Conservation (phyloP, 1,140 invertebrate genomes). For the Calliopsis andreniformis region DNA sequence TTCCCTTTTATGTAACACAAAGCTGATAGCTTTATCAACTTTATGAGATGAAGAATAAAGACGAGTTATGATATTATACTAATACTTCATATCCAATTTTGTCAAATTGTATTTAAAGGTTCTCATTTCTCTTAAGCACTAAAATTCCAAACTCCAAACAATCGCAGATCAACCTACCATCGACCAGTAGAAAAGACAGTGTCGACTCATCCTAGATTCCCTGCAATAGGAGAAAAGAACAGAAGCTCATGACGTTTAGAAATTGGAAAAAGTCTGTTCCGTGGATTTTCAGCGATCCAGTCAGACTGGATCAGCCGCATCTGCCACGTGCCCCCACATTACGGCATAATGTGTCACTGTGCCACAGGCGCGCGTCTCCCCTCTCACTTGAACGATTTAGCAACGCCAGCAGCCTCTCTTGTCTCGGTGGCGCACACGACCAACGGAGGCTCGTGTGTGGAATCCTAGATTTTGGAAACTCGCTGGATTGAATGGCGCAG, state of each 20-base stretch:
- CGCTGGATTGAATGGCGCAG: constrained; percentile 72
- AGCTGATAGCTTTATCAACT: no score
- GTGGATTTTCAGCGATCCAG: constrained; percentile 52
- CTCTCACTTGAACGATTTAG: constrained; percentile 59
- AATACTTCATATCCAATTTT: no score
- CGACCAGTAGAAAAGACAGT: neutral
- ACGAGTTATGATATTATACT: no score
- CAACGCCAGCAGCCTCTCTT: constrained; percentile 55
- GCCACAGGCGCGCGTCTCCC: constrained; percentile 65
- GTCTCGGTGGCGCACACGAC: constrained; percentile 41
- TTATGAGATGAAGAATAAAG: no score
- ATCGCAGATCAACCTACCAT: no score
- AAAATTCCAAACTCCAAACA: neutral
- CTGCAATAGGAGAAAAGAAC: neutral
- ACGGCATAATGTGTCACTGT: constrained; percentile 80
- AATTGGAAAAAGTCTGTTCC: constrained; percentile 35
- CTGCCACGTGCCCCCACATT: constrained; percentile 79
- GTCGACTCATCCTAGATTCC: constrained; percentile 16
- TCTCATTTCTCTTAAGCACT: no score
- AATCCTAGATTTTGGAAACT: constrained; percentile 78
- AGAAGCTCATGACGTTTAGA: neutral
- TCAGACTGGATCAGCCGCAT: constrained; percentile 72
- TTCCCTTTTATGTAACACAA: no score
- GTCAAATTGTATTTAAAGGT: no score
- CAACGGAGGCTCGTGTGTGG: constrained; percentile 62